Percentiles rank a stretch among this genome's conserved stretches.
Evolutionary conservation across 2,113 vertebrate genomes (phyloP).

Genomic region (Scartelaos histophorus): DNA sequence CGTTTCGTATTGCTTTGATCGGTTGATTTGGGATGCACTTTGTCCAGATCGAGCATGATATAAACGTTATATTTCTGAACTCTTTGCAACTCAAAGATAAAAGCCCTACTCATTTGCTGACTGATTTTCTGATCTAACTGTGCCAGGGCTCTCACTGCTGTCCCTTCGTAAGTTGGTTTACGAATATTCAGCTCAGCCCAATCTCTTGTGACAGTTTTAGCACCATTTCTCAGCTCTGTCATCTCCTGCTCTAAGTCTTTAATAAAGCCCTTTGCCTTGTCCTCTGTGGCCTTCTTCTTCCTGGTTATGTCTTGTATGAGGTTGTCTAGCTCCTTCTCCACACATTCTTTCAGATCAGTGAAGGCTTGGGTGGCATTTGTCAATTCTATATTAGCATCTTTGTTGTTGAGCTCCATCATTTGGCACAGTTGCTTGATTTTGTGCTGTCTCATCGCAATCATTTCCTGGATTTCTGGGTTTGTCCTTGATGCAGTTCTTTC

Average conservation of each 20-base stretch:
- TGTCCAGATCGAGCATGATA: background rate
- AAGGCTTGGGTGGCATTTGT: background rate
- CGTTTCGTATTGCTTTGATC: background rate
- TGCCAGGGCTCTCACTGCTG: background rate
- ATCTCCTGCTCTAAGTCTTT: background rate
- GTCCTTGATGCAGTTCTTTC: too few species aligned
- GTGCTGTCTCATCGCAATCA: background rate
- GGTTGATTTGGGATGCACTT: background rate
- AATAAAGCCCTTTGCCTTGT: background rate
- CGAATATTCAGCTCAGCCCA: background rate
- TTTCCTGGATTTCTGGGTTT: background rate
- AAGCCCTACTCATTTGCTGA: background rate
- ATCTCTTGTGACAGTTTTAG: background rate
- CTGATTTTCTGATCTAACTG: background rate
- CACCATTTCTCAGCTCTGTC: background rate
- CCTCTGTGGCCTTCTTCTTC: background rate
- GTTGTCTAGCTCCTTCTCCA: background rate
- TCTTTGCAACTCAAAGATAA: background rate
- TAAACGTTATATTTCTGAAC: background rate
- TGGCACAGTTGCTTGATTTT: background rate
- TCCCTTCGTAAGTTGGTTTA: constrained; percentile 1
- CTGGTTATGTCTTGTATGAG: background rate
- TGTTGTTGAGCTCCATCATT: background rate
- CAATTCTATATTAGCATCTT: background rate
- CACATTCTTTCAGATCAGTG: constrained; percentile 3